A percentile compares a stretch with the other conserved stretches of the same genome.
Conservation (phyloP, 2,113 vertebrate species). For the Sinocyclocheilus anshuiensis region DNA sequence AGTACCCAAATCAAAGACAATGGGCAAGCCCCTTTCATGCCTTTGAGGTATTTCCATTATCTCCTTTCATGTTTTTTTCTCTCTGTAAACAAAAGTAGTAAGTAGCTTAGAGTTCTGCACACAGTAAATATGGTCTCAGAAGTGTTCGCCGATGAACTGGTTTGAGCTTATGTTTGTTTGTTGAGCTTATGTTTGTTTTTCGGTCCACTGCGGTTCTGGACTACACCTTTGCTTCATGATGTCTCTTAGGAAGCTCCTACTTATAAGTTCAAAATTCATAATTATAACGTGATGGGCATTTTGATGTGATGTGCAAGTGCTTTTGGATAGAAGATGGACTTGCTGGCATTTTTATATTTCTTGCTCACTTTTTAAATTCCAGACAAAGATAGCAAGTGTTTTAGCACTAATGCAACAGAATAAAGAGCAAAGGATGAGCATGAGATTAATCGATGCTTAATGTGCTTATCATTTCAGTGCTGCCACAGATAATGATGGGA, state of each 20-base stretch:
- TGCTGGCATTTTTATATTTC: background rate
- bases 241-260: background rate
- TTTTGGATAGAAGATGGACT: background rate
- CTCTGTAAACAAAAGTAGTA: constrained; percentile 23
- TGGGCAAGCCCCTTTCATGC: background rate
- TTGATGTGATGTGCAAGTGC: constrained; percentile 4
- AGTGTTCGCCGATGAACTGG: background rate
- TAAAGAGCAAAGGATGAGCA: background rate
- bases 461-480: background rate
- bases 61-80: constrained; percentile 31
- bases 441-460: background rate
- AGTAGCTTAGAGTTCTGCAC: constrained; percentile 24
- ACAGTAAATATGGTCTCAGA: constrained; percentile 28
- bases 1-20: constrained; percentile 16
- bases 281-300: background rate
- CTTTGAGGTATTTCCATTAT: constrained; percentile 25
- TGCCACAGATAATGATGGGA: background rate
- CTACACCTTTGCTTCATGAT: background rate
- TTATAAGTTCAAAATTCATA: background rate
- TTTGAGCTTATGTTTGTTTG: constrained; percentile 3
- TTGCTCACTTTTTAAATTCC: background rate
- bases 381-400: background rate
- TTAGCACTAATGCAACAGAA: background rate
- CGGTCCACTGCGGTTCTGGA: background rate
- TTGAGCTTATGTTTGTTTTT: constrained; percentile 2